phyloP scores from a whole-genome alignment of 2,113 vertebrate genomes.

The Clupea harengus region DNA sequence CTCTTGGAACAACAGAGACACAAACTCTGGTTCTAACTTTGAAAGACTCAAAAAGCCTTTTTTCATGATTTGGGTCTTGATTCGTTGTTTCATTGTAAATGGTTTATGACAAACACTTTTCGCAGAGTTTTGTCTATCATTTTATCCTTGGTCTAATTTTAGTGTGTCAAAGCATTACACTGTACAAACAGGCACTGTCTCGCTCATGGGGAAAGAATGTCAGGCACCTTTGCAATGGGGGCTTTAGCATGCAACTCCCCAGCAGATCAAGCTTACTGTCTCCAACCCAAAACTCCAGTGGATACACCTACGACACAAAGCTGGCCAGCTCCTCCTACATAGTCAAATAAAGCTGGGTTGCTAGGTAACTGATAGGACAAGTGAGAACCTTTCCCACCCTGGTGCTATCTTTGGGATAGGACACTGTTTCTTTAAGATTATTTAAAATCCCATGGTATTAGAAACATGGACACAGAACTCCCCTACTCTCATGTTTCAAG shows the following conservation, averaged over 20 bases:
- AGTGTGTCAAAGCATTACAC: not conserved
- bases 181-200: not conserved
- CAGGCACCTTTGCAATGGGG: not conserved
- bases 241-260: not conserved
- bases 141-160: not conserved
- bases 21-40: not conserved
- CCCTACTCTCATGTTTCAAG: constrained; percentile 4
- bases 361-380: constrained; percentile 15
- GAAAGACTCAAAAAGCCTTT: not conserved
- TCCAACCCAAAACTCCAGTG: constrained; percentile 1
- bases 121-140: not conserved
- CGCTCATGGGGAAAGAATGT: not conserved
- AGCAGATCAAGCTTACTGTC: constrained; percentile 14
- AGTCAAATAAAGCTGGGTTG: not conserved
- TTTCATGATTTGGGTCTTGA: not conserved
- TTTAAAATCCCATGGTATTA: not conserved
- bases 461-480: not conserved
- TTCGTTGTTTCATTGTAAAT: not conserved
- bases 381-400: not conserved
- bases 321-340: not conserved
- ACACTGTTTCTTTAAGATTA: not conserved
- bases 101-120: not conserved
- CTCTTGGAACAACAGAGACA: not conserved
- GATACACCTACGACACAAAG: constrained; percentile 2
- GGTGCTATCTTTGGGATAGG: constrained; percentile 2